phyloP scores from a whole-genome alignment of 1,140 invertebrate species.

The Zaprionus taronus region DNA sequence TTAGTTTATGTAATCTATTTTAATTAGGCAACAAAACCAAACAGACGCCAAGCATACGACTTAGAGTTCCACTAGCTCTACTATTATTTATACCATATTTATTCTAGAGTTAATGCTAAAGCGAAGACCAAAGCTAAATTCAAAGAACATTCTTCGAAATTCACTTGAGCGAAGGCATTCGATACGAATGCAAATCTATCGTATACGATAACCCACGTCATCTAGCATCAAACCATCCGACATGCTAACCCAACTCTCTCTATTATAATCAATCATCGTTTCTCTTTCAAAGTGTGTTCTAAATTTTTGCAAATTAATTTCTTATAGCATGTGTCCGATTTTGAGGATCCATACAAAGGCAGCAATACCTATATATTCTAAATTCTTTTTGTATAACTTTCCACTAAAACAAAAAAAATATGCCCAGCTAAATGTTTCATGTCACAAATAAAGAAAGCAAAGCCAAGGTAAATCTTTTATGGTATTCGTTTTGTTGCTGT shows the following conservation, averaged over 20 bases:
- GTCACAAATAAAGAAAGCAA: slow-evolving; percentile 9
- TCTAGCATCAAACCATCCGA: background rate
- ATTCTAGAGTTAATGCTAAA: slow-evolving; percentile 26
- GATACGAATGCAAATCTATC: background rate
- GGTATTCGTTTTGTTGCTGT: slow-evolving; percentile 15
- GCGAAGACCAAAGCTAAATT: slow-evolving; percentile 10
- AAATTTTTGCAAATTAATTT: slow-evolving; percentile 65
- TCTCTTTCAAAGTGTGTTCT: slow-evolving; percentile 45
- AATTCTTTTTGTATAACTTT: slow-evolving; percentile 73
- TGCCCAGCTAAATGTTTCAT: slow-evolving; percentile 44
- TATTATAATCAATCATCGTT: background rate
- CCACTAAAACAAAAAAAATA: slow-evolving; percentile 42
- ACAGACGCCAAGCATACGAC: slow-evolving; percentile 35
- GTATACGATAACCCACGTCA: background rate
- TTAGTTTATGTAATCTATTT: slow-evolving; percentile 2
- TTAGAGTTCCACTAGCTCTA: slow-evolving; percentile 14
- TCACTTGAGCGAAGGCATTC: slow-evolving; percentile 25
- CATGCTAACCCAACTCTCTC: slow-evolving; percentile 7
- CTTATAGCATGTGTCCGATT: slow-evolving; percentile 83
- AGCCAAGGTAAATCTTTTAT: slow-evolving; percentile 61
- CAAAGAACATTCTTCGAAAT: slow-evolving; percentile 32
- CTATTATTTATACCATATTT: slow-evolving; percentile 30
- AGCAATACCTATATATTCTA: slow-evolving; percentile 90
- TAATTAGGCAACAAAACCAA: slow-evolving; percentile 42
- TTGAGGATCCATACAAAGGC: slow-evolving; percentile 85